phyloP scores from a whole-genome alignment of 2,113 vertebrate genomes.

The Dicentrarchus labrax region DNA sequence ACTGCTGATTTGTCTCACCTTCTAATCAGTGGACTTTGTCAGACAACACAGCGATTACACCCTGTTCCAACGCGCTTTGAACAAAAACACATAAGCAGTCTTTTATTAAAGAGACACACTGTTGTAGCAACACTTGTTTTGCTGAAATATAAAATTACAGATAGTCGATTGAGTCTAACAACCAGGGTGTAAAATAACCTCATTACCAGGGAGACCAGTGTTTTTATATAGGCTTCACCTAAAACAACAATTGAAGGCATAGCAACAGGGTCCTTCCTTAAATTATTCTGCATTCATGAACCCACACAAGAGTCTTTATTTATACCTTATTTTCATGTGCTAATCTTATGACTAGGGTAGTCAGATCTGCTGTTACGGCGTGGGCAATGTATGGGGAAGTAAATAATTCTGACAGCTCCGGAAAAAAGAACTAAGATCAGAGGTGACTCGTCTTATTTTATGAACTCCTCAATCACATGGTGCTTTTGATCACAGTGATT shows the following conservation, averaged over 20 bases:
- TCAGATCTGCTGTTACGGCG: neutral
- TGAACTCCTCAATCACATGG: slow-evolving; percentile 46
- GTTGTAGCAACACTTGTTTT: slow-evolving; percentile 47
- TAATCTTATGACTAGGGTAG: slow-evolving; percentile 20
- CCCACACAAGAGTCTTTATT: slow-evolving; percentile 14
- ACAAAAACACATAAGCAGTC: slow-evolving; percentile 7
- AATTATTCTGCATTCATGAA: neutral
- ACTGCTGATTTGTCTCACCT: slow-evolving; percentile 13
- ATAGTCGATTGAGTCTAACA: neutral
- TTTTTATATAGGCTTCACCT: slow-evolving; percentile 14
- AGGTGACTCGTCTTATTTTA: slow-evolving; percentile 24
- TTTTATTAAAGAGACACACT: slow-evolving; percentile 15
- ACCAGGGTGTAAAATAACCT: slow-evolving; percentile 10
- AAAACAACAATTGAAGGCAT: slow-evolving; percentile 1
- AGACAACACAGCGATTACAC: neutral
- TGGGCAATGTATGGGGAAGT: slow-evolving; percentile 37
- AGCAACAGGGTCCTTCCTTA: neutral
- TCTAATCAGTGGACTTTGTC: slow-evolving; percentile 48
- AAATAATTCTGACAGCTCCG: neutral
- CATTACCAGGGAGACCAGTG: slow-evolving; percentile 26
- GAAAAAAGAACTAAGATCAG: neutral
- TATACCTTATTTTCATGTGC: slow-evolving; percentile 5
- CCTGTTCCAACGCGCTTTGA: slow-evolving; percentile 23
- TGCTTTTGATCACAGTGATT: slow-evolving; percentile 44
- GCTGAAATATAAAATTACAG: slow-evolving; percentile 21